A percentile compares a stretch with the other conserved stretches of the same genome.
phyloP scores from a whole-genome alignment of 2,888 invertebrate species.

The Aleiodes leptofemur region DNA sequence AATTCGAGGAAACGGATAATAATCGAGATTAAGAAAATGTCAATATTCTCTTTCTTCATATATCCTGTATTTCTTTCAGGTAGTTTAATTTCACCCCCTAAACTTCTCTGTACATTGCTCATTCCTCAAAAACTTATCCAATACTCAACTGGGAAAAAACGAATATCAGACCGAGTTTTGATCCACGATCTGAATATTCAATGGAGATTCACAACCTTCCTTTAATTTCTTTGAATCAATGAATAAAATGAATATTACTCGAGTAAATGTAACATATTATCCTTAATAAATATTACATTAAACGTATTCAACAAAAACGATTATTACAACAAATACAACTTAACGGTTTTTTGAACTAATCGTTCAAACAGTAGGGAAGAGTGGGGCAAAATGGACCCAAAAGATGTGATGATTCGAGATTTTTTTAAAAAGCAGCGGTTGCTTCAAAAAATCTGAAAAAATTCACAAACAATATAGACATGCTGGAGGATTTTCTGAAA shows the following conservation, averaged over 20 bases:
- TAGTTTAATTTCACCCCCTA: constrained; percentile 21
- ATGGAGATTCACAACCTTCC: constrained; percentile 5
- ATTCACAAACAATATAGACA: no score
- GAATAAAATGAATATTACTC: not conserved
- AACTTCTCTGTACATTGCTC: constrained; percentile 18
- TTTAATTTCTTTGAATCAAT: not conserved
- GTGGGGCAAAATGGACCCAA: no score
- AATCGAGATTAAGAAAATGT: no score
- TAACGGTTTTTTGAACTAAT: not conserved
- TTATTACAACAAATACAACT: not conserved
- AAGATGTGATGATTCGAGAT: no score
- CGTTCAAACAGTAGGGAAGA: not conserved
- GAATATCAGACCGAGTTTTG: not conserved
- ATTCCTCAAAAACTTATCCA: constrained; percentile 21
- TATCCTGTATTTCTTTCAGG: constrained; percentile 9
- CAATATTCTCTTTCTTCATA: no score
- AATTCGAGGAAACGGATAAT: no score
- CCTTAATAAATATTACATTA: no score
- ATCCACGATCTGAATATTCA: not conserved
- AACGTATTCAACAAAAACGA: constrained; percentile 3
- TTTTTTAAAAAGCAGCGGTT: no score
- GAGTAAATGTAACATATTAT: no score
- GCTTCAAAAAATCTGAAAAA: no score
- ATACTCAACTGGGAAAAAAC: not conserved
- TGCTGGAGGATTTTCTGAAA: no score